Evolutionary conservation across 2,797 vertebrate genomes (phyloP).

Genomic region (Columba guinea): DNA sequence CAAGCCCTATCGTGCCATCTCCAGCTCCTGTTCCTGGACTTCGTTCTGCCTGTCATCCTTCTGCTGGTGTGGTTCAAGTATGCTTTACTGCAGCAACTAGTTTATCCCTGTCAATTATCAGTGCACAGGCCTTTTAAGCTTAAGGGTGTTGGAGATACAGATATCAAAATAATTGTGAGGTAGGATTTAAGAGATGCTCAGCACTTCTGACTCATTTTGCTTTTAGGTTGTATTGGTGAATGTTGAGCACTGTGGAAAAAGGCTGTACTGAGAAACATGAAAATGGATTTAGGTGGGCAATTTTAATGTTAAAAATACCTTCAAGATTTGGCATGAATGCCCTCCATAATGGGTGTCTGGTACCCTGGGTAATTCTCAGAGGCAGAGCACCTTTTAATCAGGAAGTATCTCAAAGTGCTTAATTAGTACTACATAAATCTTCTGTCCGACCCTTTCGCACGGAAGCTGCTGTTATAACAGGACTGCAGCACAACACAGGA

Average conservation of each 20-base stretch:
- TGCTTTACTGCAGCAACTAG: not conserved
- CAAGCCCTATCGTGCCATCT: not conserved
- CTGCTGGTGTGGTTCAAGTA: not conserved
- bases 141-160: not conserved
- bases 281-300: not conserved
- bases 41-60: not conserved
- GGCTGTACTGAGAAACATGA: not conserved
- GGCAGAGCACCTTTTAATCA: not conserved
- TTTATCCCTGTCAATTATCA: not conserved
- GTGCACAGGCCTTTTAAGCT: not conserved
- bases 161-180: not conserved
- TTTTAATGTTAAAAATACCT: not conserved
- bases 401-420: not conserved
- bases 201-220: not conserved
- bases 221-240: not conserved
- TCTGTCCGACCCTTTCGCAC: not conserved
- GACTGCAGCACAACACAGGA: not conserved
- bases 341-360: not conserved
- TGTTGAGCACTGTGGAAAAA: not conserved
- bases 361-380: not conserved
- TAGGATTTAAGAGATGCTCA: not conserved
- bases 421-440: not conserved
- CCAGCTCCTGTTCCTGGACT: not conserved
- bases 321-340: not conserved
- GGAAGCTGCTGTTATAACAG: not conserved